Evolutionary conservation across 2,797 vertebrate species (phyloP).

Genomic region (Poecile montanus): DNA sequence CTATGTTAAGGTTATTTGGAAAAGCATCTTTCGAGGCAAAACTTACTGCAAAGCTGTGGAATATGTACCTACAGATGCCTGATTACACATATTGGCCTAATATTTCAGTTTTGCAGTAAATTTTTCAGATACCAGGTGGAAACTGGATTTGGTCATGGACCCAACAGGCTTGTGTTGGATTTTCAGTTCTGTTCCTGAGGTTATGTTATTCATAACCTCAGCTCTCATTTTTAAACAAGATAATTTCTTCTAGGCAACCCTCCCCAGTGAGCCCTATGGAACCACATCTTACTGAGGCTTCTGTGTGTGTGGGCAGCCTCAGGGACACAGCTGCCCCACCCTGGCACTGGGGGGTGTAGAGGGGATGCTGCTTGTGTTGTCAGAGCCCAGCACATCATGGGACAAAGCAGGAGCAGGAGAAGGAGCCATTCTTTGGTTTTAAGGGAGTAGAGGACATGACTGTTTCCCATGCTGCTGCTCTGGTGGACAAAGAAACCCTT

Average conservation of each 20-base stretch:
- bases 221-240: not conserved
- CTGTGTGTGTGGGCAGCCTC: not conserved
- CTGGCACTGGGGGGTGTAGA: rapidly evolving
- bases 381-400: not conserved
- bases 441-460: not conserved
- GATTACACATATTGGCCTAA: not conserved
- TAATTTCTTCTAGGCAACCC: not conserved
- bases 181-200: not conserved
- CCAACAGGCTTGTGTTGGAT: not conserved
- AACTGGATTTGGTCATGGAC: not conserved
- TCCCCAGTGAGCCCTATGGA: rapidly evolving
- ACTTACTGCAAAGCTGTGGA: not conserved
- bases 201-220: not conserved
- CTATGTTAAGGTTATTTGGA: not conserved
- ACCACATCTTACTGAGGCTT: not conserved
- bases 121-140: not conserved
- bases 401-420: not conserved
- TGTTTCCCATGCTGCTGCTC: not conserved
- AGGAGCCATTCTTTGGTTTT: not conserved
- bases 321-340: not conserved
- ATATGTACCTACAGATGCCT: not conserved
- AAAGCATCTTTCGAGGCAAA: not conserved
- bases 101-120: not conserved
- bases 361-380: rapidly evolving
- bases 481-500: not conserved